phyloP scores from a whole-genome alignment of 2,888 invertebrate species.

The Ophion slaviceki region DNA sequence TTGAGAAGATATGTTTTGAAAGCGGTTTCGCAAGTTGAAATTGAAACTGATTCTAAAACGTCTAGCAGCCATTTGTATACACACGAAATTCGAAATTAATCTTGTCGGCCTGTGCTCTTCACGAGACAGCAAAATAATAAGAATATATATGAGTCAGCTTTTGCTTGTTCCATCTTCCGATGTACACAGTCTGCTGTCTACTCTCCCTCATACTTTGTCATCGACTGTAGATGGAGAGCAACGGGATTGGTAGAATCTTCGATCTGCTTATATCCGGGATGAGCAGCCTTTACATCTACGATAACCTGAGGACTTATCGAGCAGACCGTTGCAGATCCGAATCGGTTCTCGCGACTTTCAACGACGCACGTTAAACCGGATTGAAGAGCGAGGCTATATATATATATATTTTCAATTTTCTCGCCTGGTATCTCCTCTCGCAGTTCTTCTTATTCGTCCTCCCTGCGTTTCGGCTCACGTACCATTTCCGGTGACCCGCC shows the following conservation, averaged over 20 bases:
- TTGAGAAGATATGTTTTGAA: too few relatives aligned
- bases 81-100: too few relatives aligned
- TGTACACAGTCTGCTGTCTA: too few relatives aligned
- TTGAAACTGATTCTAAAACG: too few relatives aligned
- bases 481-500: not conserved
- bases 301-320: slow-evolving; percentile 9
- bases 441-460: not conserved
- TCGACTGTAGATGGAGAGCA: not conserved
- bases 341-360: slow-evolving; percentile 15
- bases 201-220: not conserved
- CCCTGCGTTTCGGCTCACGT: not conserved
- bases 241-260: slow-evolving; percentile 6
- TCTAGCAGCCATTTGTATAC: too few relatives aligned
- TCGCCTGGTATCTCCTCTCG: not conserved
- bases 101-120: too few relatives aligned
- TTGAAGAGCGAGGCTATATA: not conserved
- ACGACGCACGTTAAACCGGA: not conserved
- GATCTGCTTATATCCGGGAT: slow-evolving; percentile 33
- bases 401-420: not conserved
- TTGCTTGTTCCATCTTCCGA: too few relatives aligned
- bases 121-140: too few relatives aligned
- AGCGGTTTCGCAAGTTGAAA: too few relatives aligned
- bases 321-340: not conserved
- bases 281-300: slow-evolving; percentile 6
- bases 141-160: too few relatives aligned